These are phyloP conservation scores for Zaprionus capensis DNA, from an alignment of 1,140 invertebrate genomes.

Conservation along the genomic window DNA sequence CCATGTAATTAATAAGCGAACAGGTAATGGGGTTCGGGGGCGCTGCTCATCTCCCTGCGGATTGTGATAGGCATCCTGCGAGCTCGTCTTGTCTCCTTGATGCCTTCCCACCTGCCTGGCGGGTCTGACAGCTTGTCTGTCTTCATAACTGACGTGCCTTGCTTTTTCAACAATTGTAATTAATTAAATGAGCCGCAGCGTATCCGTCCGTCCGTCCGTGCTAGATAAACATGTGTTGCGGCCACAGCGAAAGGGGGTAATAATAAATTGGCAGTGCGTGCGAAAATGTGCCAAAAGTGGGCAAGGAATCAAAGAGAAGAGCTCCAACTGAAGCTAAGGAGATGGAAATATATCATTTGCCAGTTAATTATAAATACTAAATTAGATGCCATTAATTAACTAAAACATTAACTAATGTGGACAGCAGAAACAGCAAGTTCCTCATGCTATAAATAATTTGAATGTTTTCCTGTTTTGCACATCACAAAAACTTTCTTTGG, in stretches of 20 bases:
- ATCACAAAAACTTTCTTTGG: neutral
- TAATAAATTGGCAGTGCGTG: conserved; percentile 13
- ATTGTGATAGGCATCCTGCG: conserved; percentile 19
- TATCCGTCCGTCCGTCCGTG: neutral
- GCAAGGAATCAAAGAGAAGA: neutral
- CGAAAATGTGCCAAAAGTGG: neutral
- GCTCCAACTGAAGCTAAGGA: neutral
- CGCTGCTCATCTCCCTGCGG: conserved; percentile 4
- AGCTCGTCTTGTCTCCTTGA: neutral
- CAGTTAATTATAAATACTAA: neutral
- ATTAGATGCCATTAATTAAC: neutral
- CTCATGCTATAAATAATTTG: neutral
- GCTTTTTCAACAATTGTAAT: conserved; percentile 41
- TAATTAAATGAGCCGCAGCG: conserved; percentile 43
- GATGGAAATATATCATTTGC: neutral
- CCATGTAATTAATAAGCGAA: conserved; percentile 63
- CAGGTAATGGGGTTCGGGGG: no score
- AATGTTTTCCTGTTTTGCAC: neutral
- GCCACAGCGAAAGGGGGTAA: neutral
- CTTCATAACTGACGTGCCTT: conserved; percentile 16
- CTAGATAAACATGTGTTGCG: conserved; percentile 16
- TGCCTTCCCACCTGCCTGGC: conserved; percentile 23
- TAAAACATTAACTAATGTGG: neutral
- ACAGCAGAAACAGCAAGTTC: neutral
- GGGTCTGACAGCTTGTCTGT: conserved; percentile 41